Conservation (phyloP, 2,797 vertebrate genomes). For the Xyrichtys novacula region DNA sequence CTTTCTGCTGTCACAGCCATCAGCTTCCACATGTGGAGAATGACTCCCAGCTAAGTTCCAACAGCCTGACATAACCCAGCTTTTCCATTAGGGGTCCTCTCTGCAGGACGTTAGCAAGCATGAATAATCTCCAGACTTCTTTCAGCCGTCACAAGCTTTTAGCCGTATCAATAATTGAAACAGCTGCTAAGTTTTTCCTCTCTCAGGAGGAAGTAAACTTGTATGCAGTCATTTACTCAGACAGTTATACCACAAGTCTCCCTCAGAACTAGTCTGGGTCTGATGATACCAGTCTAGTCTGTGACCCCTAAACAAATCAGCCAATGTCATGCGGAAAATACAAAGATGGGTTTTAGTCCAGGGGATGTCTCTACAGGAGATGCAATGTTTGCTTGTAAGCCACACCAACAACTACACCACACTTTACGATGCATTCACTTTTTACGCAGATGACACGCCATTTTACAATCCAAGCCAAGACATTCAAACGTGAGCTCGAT, state of each 20-base stretch:
- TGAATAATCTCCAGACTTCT: constrained; percentile 72
- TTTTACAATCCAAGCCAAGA: neutral
- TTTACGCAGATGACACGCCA: neutral
- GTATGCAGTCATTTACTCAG: constrained; percentile 48
- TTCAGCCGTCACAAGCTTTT: constrained; percentile 70
- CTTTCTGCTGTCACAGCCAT: constrained; percentile 57
- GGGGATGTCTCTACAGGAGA: constrained; percentile 38
- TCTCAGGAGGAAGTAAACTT: constrained; percentile 57
- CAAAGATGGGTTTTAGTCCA: constrained; percentile 45
- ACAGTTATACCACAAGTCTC: constrained; percentile 44
- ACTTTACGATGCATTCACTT: neutral
- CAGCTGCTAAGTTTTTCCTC: constrained; percentile 49
- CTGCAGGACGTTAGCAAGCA: constrained; percentile 73
- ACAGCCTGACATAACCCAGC: constrained; percentile 67
- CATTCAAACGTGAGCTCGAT: constrained; percentile 39
- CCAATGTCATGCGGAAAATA: constrained; percentile 39
- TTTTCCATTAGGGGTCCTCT: constrained; percentile 77
- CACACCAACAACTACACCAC: constrained; percentile 16
- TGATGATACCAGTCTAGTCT: constrained; percentile 40
- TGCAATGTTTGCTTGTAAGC: constrained; percentile 8
- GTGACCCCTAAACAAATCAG: constrained; percentile 44
- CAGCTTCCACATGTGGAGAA: constrained; percentile 44
- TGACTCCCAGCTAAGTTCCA: constrained; percentile 58
- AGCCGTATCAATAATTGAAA: constrained; percentile 79
- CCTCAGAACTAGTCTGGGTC: constrained; percentile 33